phyloP scores from a whole-genome alignment of 1,140 invertebrate genomes.

The Bombus vancouverensis region DNA sequence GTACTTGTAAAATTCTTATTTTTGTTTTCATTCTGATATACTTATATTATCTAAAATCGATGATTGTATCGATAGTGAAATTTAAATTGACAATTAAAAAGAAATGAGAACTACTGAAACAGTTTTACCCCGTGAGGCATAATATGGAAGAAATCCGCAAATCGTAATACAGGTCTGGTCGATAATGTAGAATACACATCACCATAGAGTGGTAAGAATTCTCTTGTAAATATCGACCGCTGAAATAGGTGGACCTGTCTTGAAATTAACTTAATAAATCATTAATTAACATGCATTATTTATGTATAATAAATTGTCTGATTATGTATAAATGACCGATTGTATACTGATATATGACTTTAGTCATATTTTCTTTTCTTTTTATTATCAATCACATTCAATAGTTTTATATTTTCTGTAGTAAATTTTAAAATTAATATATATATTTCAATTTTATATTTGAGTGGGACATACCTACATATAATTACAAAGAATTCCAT shows the following conservation, averaged over 20 bases:
- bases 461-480: conserved; percentile 4
- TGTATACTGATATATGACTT: not conserved
- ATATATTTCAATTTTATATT: conserved; percentile 24
- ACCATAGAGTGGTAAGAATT: not conserved
- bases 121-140: not conserved
- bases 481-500: not conserved
- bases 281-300: not conserved
- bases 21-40: not conserved
- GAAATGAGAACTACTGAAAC: conserved; percentile 8
- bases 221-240: not conserved
- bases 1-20: not conserved
- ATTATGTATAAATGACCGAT: not conserved
- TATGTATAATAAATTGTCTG: not conserved
- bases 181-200: not conserved
- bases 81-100: not conserved
- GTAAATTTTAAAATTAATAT: not conserved
- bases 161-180: too few species aligned
- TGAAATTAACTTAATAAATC: not conserved
- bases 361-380: too few species aligned
- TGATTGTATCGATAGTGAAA: not conserved
- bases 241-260: not conserved
- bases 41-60: not conserved
- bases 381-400: not conserved
- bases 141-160: not conserved
- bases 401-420: not conserved